Percentiles rank a stretch among this genome's conserved stretches.
Evolutionary conservation across 2,888 invertebrate species (phyloP).

Genomic region (Acrobasis consociella): DNA sequence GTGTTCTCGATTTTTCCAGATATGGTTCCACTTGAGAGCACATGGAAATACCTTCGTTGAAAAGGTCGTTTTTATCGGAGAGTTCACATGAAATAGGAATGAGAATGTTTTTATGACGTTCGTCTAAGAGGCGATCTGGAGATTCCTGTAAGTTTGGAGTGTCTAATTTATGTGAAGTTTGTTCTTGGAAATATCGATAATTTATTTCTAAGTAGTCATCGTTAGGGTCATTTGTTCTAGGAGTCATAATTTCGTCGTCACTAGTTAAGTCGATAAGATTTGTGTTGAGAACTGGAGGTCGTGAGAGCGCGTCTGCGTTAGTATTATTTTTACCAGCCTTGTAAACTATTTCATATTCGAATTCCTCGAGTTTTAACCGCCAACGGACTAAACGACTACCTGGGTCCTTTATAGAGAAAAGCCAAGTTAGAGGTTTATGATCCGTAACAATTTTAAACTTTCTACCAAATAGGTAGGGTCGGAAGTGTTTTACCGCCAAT

Average conservation of each 20-base stretch:
- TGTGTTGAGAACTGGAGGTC: slow-evolving; percentile 32
- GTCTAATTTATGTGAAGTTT: no score
- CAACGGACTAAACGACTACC: slow-evolving; percentile 37
- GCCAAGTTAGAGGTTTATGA: slow-evolving; percentile 37
- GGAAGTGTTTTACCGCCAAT: slow-evolving; percentile 35
- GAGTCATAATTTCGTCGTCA: slow-evolving; percentile 14
- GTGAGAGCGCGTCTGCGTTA: slow-evolving; percentile 40
- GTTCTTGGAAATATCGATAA: no score
- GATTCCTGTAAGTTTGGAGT: slow-evolving; percentile 27
- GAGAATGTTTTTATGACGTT: no score
- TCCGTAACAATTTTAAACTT: slow-evolving; percentile 36
- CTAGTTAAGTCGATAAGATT: slow-evolving; percentile 29
- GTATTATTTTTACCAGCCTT: slow-evolving; percentile 41
- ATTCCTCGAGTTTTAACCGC: slow-evolving; percentile 38
- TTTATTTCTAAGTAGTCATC: no score
- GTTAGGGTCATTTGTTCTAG: no score
- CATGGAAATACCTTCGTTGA: slow-evolving; percentile 27
- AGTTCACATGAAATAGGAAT: not conserved
- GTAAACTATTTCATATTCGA: slow-evolving; percentile 40
- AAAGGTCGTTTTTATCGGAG: slow-evolving; percentile 32
- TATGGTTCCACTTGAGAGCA: slow-evolving; percentile 34
- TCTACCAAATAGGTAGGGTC: slow-evolving; percentile 35
- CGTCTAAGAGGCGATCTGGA: slow-evolving; percentile 36
- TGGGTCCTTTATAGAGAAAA: slow-evolving; percentile 37
- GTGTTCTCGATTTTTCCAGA: slow-evolving; percentile 24